Conservation (phyloP, 1,140 invertebrate genomes). For the Drosophila biarmipes region DNA sequence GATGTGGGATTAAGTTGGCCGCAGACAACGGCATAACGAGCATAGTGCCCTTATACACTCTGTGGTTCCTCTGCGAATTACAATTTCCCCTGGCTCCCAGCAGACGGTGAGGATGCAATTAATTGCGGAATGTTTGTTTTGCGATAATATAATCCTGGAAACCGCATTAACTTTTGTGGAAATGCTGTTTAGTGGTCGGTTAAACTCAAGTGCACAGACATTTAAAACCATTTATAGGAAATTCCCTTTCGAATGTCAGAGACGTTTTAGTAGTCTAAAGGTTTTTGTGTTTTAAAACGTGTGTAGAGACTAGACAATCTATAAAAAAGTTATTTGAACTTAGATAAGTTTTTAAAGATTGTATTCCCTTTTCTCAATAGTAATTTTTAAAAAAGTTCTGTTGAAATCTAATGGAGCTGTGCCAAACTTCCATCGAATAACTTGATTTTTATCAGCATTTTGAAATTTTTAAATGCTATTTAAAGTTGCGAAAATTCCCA, state of each 20-base stretch:
- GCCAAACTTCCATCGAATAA: too few species aligned
- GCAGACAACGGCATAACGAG: slow-evolving; percentile 5
- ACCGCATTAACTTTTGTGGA: neutral
- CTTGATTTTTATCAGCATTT: too few species aligned
- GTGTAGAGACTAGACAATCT: too few species aligned
- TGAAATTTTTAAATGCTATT: neutral
- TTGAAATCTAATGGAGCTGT: too few species aligned
- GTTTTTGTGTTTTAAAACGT: too few species aligned
- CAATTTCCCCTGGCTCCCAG: neutral
- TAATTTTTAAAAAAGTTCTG: too few species aligned
- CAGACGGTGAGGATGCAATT: neutral
- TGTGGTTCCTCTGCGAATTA: neutral
- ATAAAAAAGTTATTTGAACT: too few species aligned
- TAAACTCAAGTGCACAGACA: neutral
- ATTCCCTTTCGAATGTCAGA: neutral
- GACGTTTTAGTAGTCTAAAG: too few species aligned
- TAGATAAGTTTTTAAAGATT: too few species aligned
- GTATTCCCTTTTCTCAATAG: neutral
- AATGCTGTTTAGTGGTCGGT: neutral
- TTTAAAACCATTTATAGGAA: neutral
- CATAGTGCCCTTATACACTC: neutral
- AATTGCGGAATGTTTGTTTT: slow-evolving; percentile 12
- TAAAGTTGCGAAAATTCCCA: too few species aligned
- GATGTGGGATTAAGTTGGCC: slow-evolving; percentile 1
- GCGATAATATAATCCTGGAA: slow-evolving; percentile 7